A percentile compares a stretch with the other conserved stretches of the same genome.
phyloP scores from a whole-genome alignment of 2,113 vertebrate species.

The Grammomys dolichurus region DNA sequence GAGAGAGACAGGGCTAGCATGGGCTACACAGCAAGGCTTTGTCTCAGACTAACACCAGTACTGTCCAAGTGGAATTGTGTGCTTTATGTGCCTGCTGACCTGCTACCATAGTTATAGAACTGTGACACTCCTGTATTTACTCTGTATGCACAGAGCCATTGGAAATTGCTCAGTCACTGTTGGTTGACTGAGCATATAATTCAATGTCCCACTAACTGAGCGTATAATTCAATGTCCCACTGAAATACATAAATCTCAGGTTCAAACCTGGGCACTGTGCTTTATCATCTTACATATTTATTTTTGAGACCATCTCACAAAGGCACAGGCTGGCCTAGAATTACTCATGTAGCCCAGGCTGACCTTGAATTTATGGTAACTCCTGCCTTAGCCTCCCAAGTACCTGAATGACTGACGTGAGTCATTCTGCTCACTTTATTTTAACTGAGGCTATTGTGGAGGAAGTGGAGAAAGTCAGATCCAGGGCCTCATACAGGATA shows the following conservation, averaged over 20 bases:
- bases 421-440: not conserved
- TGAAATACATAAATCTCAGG: not conserved
- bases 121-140: not conserved
- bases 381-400: not conserved
- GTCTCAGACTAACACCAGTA: not conserved
- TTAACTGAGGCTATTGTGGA: not conserved
- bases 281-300: not conserved
- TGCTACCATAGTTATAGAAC: not conserved
- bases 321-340: not conserved
- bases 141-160: not conserved
- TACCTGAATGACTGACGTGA: not conserved
- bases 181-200: not conserved
- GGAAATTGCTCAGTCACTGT: not conserved
- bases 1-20: not conserved
- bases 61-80: not conserved
- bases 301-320: not conserved
- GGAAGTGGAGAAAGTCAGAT: not conserved
- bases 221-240: not conserved
- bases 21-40: not conserved
- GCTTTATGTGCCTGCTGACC: not conserved
- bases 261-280: not conserved
- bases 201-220: not conserved
- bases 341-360: not conserved
- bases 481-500: not conserved
- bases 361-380: not conserved